Evolutionary conservation across 2,888 invertebrate species (phyloP), one percentile per base, ranked within the genome.

Genomic region (Terebella lapidaria): DNA sequence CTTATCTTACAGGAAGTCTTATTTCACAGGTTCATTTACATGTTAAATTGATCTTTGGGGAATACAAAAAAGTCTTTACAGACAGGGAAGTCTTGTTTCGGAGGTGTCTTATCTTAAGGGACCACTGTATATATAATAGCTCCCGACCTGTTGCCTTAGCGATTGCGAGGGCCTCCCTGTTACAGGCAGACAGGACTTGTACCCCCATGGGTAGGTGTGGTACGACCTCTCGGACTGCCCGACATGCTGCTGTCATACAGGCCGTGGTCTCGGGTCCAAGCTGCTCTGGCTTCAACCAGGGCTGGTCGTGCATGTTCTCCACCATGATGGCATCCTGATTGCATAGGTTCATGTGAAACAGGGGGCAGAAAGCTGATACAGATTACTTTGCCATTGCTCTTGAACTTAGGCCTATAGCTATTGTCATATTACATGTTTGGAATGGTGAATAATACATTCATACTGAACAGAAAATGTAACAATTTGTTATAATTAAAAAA

Each of bases 261-360:
- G 89, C 85, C 1, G 84, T 83, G 18, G 85, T 85, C 80, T 90
- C 90, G 0, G 89, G 87, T 1, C 86, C 86, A 55, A 88, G 75
- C 51, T 84, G 71, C 51, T 80, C 77, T 1, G 84, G 79, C 70
- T 84, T 84, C 1, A 87, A 73, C 71, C 90, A 91, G 0, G 90
- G 90, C 25, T 88, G 76, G 73, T 90, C 90, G 72, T 89, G 86
- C 90, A 90, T 90, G 74, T 90, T 90, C 82, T 90, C 90, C 15
- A 91, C 80, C 45, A 90, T 72, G 26, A 90, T 80, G 1, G 85
- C 87, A 78, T 89, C 87, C 89, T 89, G 70, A 20, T 3, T n/a
- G n/a, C n/a, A n/a, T n/a, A n/a, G n/a, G n/a, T n/a, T n/a, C n/a
- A n/a, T n/a, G n/a, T n/a, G n/a, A n/a, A n/a, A n/a, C n/a, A 22